Evolutionary conservation across 1,140 invertebrate genomes (phyloP), one percentile per base, ranked within the genome.

Genomic region (Mylabris phalerata): DNA sequence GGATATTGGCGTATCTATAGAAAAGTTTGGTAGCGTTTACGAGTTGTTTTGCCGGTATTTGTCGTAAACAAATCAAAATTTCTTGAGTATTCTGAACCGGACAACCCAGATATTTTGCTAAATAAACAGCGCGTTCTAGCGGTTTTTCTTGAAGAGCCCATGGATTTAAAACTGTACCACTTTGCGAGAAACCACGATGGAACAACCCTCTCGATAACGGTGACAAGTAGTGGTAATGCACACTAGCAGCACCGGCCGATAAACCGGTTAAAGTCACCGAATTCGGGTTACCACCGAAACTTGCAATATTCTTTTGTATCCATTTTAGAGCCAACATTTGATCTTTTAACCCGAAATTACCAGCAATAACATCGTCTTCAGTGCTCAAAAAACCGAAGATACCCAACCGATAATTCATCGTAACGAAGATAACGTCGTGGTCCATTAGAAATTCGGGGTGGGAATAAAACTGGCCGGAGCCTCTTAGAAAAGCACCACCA

Each of bases 111-210:
- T 79, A 72, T 3, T 72, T 65, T 1, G 83, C 84, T 4, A 93
- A 68, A 60, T 82, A 77, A 43, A 80, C 78, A 0, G 89, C 82
- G 64, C 88, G 89, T 58, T 83, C 77, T 2, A 77, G 70, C 0
- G 87, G 77, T 40, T 85, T 80, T 11, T 55, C 43, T 27, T 55
- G 51, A 2, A 55, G 9, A 2, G 51, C 13, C 90, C 86, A 93
- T 3, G 80, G 81, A 64, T 80, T 76, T 2, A 90, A 73, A 5
- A 84, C 81, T 9, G 84, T 84, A 0, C 90, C 92, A 68, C 88
- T 91, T 73, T 86, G 81, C 0, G 90, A 83, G 48, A 92, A 84
- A 3, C 85, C 88, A 50, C 82, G 78, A 68, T 82, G 70, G 65
- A 87, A 84, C 27, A 86, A 69, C 58, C 78, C 78, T 69, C 73